These are phyloP conservation scores for Tauraco hartlaubi DNA, from an alignment of 2,797 vertebrate species.

Conservation along the genomic window DNA sequence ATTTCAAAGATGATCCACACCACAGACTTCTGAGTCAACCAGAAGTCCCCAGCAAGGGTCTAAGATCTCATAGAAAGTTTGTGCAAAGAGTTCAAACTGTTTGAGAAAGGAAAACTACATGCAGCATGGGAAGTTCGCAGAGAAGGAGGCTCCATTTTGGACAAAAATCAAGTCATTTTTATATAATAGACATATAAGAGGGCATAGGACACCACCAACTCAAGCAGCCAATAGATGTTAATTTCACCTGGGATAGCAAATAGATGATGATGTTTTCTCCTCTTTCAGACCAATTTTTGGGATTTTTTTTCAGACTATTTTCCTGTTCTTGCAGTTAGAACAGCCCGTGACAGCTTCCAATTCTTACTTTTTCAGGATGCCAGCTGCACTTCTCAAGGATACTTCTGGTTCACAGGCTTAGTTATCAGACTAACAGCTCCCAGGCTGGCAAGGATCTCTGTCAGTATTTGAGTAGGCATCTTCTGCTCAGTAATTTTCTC, in stretches of 20 bases:
- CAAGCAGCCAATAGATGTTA: neutral
- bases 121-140: neutral
- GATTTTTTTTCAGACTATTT: neutral
- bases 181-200: no score
- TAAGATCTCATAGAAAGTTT: neutral
- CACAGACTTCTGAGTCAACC: neutral
- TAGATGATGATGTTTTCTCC: neutral
- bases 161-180: neutral
- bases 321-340: neutral
- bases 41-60: fast-evolving
- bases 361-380: neutral
- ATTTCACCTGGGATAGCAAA: neutral
- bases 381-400: neutral
- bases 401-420: neutral
- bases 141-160: neutral
- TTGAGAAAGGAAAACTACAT: neutral
- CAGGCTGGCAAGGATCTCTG: neutral
- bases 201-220: neutral
- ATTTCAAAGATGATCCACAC: neutral
- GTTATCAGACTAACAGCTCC: neutral
- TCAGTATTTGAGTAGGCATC: neutral
- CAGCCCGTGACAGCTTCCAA: fast-evolving
- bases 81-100: neutral
- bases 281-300: neutral
- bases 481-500: neutral